Evolutionary conservation across 2,113 vertebrate species (phyloP), one percentile per base, ranked within the genome.

Genomic region (Syrrhaptes paradoxus): DNA sequence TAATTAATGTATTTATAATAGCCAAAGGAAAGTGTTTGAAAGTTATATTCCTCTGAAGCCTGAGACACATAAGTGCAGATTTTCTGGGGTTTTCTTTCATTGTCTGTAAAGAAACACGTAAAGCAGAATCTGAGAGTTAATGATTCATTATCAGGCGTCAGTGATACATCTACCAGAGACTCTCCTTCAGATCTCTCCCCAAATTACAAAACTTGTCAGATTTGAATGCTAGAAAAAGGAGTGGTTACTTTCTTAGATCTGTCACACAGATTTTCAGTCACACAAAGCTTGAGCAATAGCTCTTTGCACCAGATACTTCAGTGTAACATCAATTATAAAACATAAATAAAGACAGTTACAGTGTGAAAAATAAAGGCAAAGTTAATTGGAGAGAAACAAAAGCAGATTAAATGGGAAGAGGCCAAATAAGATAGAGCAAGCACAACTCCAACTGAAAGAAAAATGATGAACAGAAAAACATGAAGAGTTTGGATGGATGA

Each of bases 381-480:
- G 48, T 63, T 88, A 87, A 78, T n/a, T 55, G 57, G 58, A 78
- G 48, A 84, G 28, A 95, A 84, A 89, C 36, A 91, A 94, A 96
- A 92, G n/a, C 21, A 75, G 62, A 89, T 59, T 61, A 85, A 92
- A 80, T 34, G 61, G 32, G 46, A 96, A 92, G 59, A 93, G 22
- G 76, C 58, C 62, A 87, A 91, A 36, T 68, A 88, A 84, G 75
- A 82, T 9, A 63, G 38, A 81, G 43, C 41, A 89, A 92, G 67
- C 57, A 75, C 83, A 93, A 91, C 26, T 21, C 57, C 41, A 89
- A 17, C 45, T 52, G 83, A 67, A 96, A 91, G 67, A 74, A 94
- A 93, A 94, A 79, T 12, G 13, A 81, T 45, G 63, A 94, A 59
- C 52, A 76, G 71, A 87, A 32, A 54, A 93, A 59, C 28, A 65